Evolutionary conservation across 2,113 vertebrate species (phyloP).

Genomic region (Leptodactylus fuscus): DNA sequence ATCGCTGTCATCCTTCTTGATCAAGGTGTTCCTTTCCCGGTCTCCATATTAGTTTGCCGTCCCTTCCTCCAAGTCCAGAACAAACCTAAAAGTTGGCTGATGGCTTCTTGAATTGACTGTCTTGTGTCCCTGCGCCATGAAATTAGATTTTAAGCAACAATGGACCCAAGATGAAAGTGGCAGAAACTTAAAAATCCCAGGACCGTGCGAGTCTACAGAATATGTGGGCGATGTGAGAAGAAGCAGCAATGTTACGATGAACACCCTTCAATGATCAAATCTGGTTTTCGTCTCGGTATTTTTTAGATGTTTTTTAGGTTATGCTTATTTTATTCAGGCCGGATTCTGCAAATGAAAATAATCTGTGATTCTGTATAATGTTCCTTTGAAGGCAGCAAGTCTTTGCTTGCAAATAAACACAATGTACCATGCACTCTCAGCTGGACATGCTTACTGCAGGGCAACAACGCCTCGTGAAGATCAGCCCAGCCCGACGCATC

Average conservation of each 20-base stretch:
- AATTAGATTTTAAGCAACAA: neutral
- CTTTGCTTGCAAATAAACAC: constrained; percentile 1
- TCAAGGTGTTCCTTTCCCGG: neutral
- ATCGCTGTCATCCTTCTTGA: no score
- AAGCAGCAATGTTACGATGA: neutral
- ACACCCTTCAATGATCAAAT: neutral
- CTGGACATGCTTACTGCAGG: constrained; percentile 24
- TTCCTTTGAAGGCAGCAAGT: neutral
- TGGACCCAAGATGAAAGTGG: neutral
- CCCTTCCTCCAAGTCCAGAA: neutral
- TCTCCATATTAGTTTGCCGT: neutral
- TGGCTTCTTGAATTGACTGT: neutral
- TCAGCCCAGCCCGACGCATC: neutral
- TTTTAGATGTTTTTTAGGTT: neutral
- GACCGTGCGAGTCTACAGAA: neutral
- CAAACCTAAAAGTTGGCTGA: neutral
- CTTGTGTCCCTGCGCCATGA: neutral
- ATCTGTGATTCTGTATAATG: neutral
- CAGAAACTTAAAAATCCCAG: neutral
- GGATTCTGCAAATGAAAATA: neutral
- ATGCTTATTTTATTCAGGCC: neutral
- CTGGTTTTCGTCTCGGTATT: neutral
- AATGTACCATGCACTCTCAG: neutral
- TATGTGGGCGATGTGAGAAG: neutral
- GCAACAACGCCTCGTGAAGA: neutral